phyloP scores from a whole-genome alignment of 2,797 vertebrate species.

The Sitta carolinensis region DNA sequence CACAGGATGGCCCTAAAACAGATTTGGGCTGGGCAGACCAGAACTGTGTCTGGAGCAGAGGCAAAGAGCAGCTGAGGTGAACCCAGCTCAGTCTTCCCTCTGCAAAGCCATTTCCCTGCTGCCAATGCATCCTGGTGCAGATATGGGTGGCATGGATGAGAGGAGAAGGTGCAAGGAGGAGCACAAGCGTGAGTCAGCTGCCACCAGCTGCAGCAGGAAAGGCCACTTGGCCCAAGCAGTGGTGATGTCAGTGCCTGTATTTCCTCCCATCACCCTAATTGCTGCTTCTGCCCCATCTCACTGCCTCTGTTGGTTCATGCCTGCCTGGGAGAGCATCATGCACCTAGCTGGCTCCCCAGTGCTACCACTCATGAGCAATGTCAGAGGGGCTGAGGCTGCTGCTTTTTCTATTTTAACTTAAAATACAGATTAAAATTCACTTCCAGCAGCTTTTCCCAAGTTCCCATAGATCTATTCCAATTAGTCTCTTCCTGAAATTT shows the following conservation, averaged over 20 bases:
- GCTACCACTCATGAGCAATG: accelerated
- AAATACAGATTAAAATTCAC: neutral
- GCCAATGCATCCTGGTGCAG: neutral
- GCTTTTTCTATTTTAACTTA: neutral
- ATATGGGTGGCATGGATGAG: accelerated
- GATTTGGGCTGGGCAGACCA: neutral
- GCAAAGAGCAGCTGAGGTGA: neutral
- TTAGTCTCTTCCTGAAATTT: neutral
- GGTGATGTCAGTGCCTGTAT: neutral
- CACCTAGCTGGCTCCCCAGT: neutral
- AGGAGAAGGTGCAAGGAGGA: neutral
- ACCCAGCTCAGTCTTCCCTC: neutral
- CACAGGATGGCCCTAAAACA: neutral
- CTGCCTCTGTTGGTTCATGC: neutral
- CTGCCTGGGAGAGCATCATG: neutral
- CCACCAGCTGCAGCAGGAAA: neutral
- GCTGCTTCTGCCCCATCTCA: neutral
- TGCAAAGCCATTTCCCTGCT: neutral
- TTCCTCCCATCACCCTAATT: neutral
- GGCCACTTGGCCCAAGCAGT: neutral
- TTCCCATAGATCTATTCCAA: conserved; percentile 43
- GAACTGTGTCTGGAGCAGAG: accelerated
- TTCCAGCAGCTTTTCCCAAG: conserved; percentile 7
- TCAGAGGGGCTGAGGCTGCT: neutral
- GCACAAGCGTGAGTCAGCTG: accelerated